These are phyloP conservation scores for Daphoenositta chrysoptera DNA, from an alignment of 2,113 vertebrate genomes.

Conservation along the genomic window DNA sequence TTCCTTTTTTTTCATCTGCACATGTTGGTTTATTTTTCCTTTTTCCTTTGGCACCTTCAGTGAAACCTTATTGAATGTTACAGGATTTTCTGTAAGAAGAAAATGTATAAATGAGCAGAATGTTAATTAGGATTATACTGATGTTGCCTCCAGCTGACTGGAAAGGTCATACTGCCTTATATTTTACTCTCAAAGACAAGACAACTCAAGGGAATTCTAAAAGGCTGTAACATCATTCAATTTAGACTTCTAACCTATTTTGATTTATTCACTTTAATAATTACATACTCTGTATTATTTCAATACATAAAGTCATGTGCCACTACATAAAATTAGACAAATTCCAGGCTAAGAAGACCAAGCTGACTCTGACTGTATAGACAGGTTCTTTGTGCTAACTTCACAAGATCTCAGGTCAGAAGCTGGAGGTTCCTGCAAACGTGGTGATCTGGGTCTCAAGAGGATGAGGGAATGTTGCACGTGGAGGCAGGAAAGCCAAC, in stretches of 20 bases:
- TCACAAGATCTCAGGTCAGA: background rate
- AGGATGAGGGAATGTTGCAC: background rate
- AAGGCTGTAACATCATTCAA: background rate
- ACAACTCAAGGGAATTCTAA: background rate
- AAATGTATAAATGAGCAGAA: background rate
- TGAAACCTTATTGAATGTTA: background rate
- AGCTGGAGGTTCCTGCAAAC: background rate
- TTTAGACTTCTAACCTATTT: background rate
- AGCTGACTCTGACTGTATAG: background rate
- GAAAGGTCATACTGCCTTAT: background rate
- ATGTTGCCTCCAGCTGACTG: background rate
- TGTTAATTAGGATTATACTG: background rate
- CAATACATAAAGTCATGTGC: background rate
- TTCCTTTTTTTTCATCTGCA: background rate
- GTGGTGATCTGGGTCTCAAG: background rate
- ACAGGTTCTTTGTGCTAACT: background rate
- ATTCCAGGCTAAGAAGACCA: background rate
- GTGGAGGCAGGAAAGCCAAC: background rate
- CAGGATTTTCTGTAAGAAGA: conserved; percentile 8
- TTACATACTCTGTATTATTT: background rate
- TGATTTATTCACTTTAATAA: background rate
- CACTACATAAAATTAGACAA: background rate
- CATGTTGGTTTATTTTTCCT: background rate
- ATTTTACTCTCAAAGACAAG: background rate
- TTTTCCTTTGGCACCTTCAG: background rate